These are phyloP conservation scores for Ammodytes marinus DNA, from an alignment of 2,113 vertebrate species.

Conservation along the genomic window DNA sequence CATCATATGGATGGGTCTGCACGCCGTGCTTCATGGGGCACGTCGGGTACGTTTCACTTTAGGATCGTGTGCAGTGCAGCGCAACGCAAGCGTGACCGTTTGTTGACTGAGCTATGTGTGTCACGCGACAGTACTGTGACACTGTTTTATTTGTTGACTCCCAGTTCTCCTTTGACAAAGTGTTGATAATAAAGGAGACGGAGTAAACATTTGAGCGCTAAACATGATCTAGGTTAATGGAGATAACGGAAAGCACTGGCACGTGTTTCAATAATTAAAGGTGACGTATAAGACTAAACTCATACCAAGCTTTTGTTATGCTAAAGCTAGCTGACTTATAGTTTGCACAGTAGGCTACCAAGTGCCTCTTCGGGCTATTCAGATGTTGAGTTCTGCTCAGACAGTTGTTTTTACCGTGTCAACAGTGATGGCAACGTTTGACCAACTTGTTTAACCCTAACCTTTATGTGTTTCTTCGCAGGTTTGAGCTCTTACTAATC, in stretches of 20 bases:
- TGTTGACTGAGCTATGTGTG: slow-evolving; percentile 50
- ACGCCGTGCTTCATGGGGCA: accelerated
- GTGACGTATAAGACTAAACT: slow-evolving; percentile 58
- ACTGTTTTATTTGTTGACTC: slow-evolving; percentile 63
- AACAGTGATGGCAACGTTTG: not conserved
- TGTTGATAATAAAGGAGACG: not conserved
- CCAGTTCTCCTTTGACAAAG: slow-evolving; percentile 64
- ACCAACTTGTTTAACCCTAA: not conserved
- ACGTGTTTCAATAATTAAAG: slow-evolving; percentile 44
- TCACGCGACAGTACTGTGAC: slow-evolving; percentile 84
- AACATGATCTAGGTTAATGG: slow-evolving; percentile 34
- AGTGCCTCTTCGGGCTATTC: not conserved
- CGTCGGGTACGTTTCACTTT: not conserved
- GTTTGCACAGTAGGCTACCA: not conserved
- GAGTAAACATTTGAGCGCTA: slow-evolving; percentile 11
- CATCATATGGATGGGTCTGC: slow-evolving; percentile 28
- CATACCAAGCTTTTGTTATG: slow-evolving; percentile 13
- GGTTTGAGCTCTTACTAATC: slow-evolving; percentile 43
- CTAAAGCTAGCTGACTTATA: slow-evolving; percentile 52
- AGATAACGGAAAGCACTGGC: slow-evolving; percentile 1
- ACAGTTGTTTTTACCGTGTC: not conserved
- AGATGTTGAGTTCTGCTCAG: not conserved
- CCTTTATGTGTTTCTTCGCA: slow-evolving; percentile 30
- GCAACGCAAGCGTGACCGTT: slow-evolving; percentile 28
- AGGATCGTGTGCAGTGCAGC: slow-evolving; percentile 39